phyloP scores from a whole-genome alignment of 2,888 invertebrate species.

The Agelastica alni region DNA sequence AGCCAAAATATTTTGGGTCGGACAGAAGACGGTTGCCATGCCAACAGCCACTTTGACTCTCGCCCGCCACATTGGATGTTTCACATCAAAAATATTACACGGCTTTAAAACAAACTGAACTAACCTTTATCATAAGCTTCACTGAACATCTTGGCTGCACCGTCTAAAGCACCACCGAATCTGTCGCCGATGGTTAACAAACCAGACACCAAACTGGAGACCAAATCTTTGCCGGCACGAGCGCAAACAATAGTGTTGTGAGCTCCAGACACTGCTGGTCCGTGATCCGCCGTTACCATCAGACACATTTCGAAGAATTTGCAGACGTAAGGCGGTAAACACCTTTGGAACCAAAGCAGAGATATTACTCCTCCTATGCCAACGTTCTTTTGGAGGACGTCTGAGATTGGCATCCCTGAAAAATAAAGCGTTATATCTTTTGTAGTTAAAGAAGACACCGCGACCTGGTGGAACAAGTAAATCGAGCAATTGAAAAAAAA shows the following conservation, averaged over 20 bases:
- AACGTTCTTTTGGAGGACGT: constrained; percentile 90
- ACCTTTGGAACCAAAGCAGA: constrained; percentile 97
- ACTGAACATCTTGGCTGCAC: constrained; percentile 96
- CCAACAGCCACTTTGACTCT: too few relatives aligned
- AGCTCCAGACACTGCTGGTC: constrained; percentile 93
- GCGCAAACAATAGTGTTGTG: constrained; percentile 99
- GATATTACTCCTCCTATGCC: constrained; percentile 98
- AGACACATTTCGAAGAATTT: constrained; percentile 99
- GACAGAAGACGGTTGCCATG: too few relatives aligned
- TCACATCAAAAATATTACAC: too few relatives aligned
- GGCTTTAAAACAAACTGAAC: too few relatives aligned
- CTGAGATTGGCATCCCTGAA: constrained; percentile 79
- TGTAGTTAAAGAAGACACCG: too few relatives aligned
- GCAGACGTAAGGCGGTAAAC: constrained; percentile 89
- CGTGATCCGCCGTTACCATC: constrained; percentile 98
- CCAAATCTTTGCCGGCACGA: constrained; percentile 97
- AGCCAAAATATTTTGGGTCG: too few relatives aligned
- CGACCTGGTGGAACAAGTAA: too few relatives aligned
- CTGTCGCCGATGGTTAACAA: constrained; percentile 97
- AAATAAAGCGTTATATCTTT: too few relatives aligned
- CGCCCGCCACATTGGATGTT: too few relatives aligned
- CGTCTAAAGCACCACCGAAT: constrained; percentile 97
- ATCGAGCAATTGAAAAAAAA: too few relatives aligned
- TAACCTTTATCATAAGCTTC: constrained; percentile 90
- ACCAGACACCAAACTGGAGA: constrained; percentile 93